Evolutionary conservation across 2,797 vertebrate species (phyloP).

Genomic region (Sebastes kiyomatsui): DNA sequence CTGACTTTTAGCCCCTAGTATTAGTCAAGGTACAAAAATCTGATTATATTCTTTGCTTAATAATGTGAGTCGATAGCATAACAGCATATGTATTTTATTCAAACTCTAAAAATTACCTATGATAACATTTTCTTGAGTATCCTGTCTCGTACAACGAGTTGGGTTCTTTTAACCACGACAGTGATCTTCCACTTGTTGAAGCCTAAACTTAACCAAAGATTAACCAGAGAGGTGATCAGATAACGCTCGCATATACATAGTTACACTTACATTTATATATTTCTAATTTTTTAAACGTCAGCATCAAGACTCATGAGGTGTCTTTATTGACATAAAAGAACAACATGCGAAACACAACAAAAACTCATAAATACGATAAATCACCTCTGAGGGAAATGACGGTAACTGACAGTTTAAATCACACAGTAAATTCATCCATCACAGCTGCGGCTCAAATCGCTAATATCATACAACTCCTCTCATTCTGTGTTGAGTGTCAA

Average conservation of each 20-base stretch:
- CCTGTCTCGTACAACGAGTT: not conserved
- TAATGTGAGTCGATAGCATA: no score
- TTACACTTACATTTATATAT: not conserved
- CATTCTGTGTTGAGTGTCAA: not conserved
- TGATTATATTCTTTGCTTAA: not conserved
- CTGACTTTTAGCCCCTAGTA: not conserved
- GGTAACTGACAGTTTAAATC: not conserved
- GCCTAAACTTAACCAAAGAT: not conserved
- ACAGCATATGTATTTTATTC: not conserved
- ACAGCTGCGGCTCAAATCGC: not conserved
- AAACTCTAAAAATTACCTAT: not conserved
- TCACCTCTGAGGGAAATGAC: not conserved
- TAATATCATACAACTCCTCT: not conserved
- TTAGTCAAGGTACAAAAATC: not conserved
- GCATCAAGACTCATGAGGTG: not conserved
- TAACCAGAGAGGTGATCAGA: not conserved
- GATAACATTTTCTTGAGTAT: not conserved
- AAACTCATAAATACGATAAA: not conserved
- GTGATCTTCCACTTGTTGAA: not conserved
- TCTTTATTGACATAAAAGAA: slow-evolving; percentile 30
- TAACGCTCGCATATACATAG: not conserved
- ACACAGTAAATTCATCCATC: not conserved
- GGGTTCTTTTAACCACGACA: not conserved
- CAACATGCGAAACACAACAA: not conserved
- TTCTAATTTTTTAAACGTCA: not conserved